phyloP scores from a whole-genome alignment of 2,113 vertebrate species.

The Eira barbara region DNA sequence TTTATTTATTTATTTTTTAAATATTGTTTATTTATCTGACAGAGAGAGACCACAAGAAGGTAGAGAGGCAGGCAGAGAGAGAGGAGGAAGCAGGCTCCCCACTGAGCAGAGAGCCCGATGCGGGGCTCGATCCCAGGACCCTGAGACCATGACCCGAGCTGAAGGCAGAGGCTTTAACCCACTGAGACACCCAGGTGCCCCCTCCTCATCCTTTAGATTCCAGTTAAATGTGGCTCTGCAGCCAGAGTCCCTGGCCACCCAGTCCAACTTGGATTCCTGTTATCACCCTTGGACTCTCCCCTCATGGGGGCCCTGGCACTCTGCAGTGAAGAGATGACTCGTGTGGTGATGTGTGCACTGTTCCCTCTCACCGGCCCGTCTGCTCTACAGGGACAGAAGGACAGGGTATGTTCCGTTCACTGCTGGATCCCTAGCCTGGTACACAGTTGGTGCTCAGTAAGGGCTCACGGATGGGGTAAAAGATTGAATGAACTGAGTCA shows the following conservation, averaged over 20 bases:
- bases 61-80: no score
- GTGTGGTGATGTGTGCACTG: background rate
- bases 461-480: background rate
- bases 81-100: no score
- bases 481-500: background rate
- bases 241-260: background rate
- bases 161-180: no score
- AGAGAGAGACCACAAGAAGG: no score
- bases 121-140: no score
- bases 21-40: no score
- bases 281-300: background rate
- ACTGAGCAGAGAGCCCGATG: no score
- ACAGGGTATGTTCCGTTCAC: accelerated
- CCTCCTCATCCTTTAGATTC: background rate
- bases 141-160: no score
- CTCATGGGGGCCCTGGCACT: background rate
- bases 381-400: background rate
- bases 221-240: background rate
- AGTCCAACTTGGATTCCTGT: background rate
- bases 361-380: background rate
- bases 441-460: background rate
- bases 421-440: background rate
- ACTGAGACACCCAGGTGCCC: no score
- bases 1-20: no score
- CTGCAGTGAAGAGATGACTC: background rate